Evolutionary conservation across 1,140 invertebrate species (phyloP).

Genomic region (Rhopalosiphum maidis): DNA sequence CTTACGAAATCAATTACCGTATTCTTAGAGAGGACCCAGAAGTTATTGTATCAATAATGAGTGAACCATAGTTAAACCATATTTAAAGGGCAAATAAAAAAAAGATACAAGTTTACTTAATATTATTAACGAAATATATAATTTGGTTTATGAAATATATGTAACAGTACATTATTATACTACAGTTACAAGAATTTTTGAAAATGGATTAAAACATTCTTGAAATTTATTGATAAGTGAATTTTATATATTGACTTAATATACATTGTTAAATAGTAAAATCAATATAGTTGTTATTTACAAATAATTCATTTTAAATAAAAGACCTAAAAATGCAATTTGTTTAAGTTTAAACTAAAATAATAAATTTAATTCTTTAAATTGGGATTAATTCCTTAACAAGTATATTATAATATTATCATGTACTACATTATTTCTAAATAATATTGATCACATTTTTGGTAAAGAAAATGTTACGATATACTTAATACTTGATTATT

Average conservation of each 20-base stretch:
- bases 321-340: no score
- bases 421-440: neutral
- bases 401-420: neutral
- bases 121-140: no score
- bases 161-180: no score
- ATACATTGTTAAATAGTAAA: neutral
- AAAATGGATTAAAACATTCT: neutral
- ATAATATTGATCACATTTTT: neutral
- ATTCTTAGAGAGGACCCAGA: no score
- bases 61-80: no score
- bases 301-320: neutral
- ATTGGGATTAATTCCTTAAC: neutral
- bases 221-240: neutral
- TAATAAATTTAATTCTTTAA: neutral
- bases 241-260: neutral
- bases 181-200: no score
- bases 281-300: neutral
- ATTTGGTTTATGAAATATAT: no score
- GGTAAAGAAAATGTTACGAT: neutral
- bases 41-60: no score
- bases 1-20: no score
- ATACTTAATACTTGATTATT: neutral
- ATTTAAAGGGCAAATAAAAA: no score
- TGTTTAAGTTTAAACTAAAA: no score
- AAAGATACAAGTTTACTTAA: no score